These are phyloP conservation scores for Eubucco bourcierii DNA, from an alignment of 2,113 vertebrate species.

Conservation along the genomic window DNA sequence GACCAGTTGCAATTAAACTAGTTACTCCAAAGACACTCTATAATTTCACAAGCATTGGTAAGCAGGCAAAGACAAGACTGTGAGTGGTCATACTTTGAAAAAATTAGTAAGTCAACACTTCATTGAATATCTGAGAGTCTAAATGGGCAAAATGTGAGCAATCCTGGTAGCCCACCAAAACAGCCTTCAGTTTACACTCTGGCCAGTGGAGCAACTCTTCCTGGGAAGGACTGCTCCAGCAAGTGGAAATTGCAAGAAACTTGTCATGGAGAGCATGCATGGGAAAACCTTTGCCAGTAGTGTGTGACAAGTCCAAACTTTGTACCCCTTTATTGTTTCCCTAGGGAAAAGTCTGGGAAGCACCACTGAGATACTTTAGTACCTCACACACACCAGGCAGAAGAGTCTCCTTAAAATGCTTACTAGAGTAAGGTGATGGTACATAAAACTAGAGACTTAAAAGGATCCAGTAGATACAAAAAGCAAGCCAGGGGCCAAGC, in stretches of 20 bases:
- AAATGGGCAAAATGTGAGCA: neutral
- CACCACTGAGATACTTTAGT: neutral
- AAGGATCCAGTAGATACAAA: neutral
- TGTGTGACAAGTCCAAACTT: neutral
- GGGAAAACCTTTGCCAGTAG: neutral
- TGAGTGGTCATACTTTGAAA: neutral
- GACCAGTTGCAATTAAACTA: neutral
- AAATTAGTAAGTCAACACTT: neutral
- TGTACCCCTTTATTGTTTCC: neutral
- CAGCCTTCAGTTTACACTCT: neutral
- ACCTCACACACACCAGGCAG: neutral
- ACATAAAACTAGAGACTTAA: neutral
- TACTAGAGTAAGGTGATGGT: neutral
- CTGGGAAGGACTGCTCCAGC: neutral
- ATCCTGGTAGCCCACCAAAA: accelerated
- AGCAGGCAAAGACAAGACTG: neutral
- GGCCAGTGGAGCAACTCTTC: neutral
- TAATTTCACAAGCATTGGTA: neutral
- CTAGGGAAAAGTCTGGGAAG: neutral
- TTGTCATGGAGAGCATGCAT: neutral
- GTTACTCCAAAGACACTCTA: neutral
- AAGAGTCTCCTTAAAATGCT: neutral
- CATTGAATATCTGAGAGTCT: neutral
- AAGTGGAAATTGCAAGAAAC: neutral
- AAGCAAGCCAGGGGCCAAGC: neutral